Base-by-base conservation (phyloP, 2,113 vertebrate species). In the Melospiza georgiana region DNA sequence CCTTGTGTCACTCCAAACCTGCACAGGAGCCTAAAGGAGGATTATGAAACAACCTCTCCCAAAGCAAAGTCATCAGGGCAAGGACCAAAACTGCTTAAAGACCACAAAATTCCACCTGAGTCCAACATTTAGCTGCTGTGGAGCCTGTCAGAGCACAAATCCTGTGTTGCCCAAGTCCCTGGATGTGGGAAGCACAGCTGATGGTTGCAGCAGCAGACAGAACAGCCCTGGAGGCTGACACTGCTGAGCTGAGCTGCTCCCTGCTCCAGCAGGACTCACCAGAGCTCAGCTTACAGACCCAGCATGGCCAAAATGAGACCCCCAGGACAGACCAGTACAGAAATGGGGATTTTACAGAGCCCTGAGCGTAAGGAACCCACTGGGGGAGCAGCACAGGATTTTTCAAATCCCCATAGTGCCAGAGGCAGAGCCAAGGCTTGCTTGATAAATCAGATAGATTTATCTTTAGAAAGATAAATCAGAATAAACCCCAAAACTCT, bases 81-180 rank as follows among this genome's bases (percentile, higher is more conserved):
- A 82, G 33, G 54, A 87, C 74, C 61, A 48, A 72, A 92, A 43
- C 51, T 33, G 51, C 82, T 12, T 23, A 57, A 73, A 31, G 39
- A 68, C 27, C 41, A 30, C 5, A 75, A 55, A 68, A 59, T 10
- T n/a, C 28, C 57, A 48, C 52, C 6, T 1, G 18, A 77, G 25
- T 23, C 43, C 43, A 87, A 59, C 16, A 35, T 17, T 17, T 11
- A 28, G 71, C 7, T 16, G n/a, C 57, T 71, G 30, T 21, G 11
- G 37, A 77, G 65, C 46, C 49, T 62, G 33, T 43, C 77, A 81
- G 57, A 75, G 57, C 4, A 5, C 11, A 33, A 19, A 58, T 9
- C 44, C 35, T 9, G 2, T 0, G 1, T 0, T 77, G 71, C 52
- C 43, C 17, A 6, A 51, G 5, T 39, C 41, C n/a, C 51, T 0